Evolutionary conservation across 2,797 vertebrate species (phyloP).

Genomic region (Sternarchorhynchus goeldii): DNA sequence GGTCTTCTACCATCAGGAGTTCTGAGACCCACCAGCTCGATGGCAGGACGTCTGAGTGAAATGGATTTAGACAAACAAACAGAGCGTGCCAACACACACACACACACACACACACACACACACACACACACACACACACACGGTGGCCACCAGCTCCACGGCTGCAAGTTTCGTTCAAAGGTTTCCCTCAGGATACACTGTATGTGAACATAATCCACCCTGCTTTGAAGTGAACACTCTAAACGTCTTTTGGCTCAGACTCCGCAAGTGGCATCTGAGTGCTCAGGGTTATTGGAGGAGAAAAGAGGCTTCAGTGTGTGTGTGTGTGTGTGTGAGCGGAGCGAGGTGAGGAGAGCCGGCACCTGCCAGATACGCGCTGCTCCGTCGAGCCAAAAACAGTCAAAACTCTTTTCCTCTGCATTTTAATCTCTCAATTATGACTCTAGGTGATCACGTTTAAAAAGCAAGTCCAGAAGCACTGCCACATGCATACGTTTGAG

Average conservation of each 20-base stretch:
- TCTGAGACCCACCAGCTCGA: slow-evolving; percentile 56
- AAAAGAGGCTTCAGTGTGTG: slow-evolving; percentile 64
- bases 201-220: slow-evolving; percentile 75
- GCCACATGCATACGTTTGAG: slow-evolving; percentile 53
- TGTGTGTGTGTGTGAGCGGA: slow-evolving; percentile 19
- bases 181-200: slow-evolving; percentile 75
- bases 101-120: slow-evolving; percentile 41
- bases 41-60: slow-evolving; percentile 68
- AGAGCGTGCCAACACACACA: slow-evolving; percentile 57
- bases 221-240: slow-evolving; percentile 79
- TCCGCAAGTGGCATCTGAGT: slow-evolving; percentile 69
- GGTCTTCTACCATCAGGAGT: slow-evolving; percentile 45
- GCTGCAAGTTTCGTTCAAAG: slow-evolving; percentile 78
- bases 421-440: slow-evolving; percentile 58
- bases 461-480: slow-evolving; percentile 48
- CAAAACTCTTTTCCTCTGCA: slow-evolving; percentile 36
- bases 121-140: slow-evolving; percentile 28
- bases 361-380: slow-evolving; percentile 50
- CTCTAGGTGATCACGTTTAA: slow-evolving; percentile 55
- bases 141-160: slow-evolving; percentile 71
- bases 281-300: slow-evolving; percentile 66
- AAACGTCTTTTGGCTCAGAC: slow-evolving; percentile 77
- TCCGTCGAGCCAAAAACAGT: slow-evolving; percentile 38
- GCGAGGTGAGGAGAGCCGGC: slow-evolving; percentile 43
- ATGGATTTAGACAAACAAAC: slow-evolving; percentile 78